Evolutionary conservation across 2,888 invertebrate species (phyloP).

Genomic region (Salticus scenicus): DNA sequence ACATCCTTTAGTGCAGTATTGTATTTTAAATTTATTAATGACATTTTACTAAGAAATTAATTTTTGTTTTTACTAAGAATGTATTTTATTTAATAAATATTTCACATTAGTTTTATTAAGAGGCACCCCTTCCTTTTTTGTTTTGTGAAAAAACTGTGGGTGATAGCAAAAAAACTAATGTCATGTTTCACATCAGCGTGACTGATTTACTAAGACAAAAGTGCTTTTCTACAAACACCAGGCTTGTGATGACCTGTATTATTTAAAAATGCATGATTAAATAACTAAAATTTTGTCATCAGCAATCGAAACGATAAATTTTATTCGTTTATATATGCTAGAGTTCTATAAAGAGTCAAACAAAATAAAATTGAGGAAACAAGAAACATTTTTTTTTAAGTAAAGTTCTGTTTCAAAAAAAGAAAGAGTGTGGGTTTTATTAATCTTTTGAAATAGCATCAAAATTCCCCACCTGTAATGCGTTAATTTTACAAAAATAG

Average conservation of each 20-base stretch:
- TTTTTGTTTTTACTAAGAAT: neutral
- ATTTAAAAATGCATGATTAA: too few species aligned
- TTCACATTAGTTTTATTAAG: neutral
- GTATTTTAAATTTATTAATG: neutral
- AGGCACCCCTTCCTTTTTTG: neutral
- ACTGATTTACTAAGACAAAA: neutral
- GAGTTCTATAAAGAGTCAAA: too few species aligned
- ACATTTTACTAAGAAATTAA: conserved; percentile 1
- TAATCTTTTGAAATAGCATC: too few species aligned
- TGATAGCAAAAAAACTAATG: neutral
- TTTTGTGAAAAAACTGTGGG: neutral
- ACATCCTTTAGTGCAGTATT: neutral
- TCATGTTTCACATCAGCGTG: neutral
- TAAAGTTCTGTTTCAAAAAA: too few species aligned
- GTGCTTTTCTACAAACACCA: neutral
- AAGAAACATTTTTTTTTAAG: too few species aligned
- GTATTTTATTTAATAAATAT: neutral
- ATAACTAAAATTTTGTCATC: too few species aligned
- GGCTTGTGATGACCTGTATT: neutral
- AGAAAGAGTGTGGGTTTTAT: too few species aligned
- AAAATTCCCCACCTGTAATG: too few species aligned
- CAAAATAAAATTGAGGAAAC: too few species aligned
- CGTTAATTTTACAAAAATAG: too few species aligned
- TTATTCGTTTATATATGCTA: too few species aligned
- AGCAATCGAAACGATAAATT: too few species aligned